Conservation (phyloP, 2,797 vertebrate genomes). For the Fringilla coelebs region DNA sequence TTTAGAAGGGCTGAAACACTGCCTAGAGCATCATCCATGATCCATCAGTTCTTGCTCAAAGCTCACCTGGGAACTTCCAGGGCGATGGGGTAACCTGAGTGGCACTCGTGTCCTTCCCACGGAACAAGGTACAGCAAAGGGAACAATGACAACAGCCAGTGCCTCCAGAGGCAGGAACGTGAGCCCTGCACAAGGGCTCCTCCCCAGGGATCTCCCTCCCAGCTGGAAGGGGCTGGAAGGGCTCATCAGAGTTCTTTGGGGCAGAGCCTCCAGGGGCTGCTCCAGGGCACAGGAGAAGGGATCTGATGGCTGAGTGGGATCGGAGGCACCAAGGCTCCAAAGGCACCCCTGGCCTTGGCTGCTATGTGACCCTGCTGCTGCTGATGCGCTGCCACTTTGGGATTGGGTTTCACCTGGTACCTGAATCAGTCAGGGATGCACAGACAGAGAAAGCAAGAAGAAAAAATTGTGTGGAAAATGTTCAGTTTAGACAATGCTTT, state of each 20-base stretch:
- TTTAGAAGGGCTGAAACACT: neutral
- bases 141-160: neutral
- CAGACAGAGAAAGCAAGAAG: neutral
- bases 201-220: neutral
- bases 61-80: neutral
- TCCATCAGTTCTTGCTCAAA: neutral
- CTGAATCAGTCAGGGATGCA: neutral
- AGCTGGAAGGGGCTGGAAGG: neutral
- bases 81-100: rapidly evolving
- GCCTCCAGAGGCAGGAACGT: neutral
- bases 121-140: neutral
- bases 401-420: neutral
- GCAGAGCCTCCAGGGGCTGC: rapidly evolving
- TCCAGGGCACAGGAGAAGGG: neutral
- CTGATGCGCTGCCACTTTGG: neutral
- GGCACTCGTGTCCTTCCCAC: neutral
- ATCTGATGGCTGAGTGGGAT: neutral
- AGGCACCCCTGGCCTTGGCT: neutral
- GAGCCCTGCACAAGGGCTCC: neutral
- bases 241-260: rapidly evolving
- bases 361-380: neutral
- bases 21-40: neutral
- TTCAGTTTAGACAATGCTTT: neutral
- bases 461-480: neutral
- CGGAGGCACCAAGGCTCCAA: neutral